These are phyloP conservation scores for Stictonetta naevosa DNA, from an alignment of 2,113 vertebrate genomes.

Conservation along the genomic window DNA sequence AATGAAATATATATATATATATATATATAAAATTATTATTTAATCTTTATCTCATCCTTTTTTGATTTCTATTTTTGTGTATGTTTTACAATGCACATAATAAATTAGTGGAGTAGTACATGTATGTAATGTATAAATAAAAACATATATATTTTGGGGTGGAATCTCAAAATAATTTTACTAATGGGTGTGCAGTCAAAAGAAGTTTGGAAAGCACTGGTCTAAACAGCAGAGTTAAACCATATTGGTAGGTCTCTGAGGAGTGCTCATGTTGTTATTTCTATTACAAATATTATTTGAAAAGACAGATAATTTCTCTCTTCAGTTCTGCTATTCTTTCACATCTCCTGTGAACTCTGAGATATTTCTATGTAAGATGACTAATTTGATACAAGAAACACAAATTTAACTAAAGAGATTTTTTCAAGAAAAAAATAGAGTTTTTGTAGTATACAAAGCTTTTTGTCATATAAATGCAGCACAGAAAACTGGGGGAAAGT, in stretches of 20 bases:
- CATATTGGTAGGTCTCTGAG: not conserved
- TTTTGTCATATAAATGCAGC: not conserved
- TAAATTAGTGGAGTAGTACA: not conserved
- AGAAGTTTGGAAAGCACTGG: not conserved
- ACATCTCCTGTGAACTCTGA: not conserved
- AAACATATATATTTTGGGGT: not conserved
- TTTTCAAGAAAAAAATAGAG: not conserved
- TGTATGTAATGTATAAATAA: not conserved
- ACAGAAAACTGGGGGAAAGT: not conserved
- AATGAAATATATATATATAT: not conserved
- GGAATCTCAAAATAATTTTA: not conserved
- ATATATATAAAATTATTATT: not conserved
- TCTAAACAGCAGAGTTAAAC: not conserved
- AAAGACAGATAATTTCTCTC: not conserved
- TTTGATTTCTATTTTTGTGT: not conserved
- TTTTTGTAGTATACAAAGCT: not conserved
- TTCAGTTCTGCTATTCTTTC: not conserved
- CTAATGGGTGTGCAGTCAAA: not conserved
- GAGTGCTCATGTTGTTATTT: not conserved
- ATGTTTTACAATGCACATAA: not conserved
- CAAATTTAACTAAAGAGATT: not conserved
- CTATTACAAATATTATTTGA: not conserved
- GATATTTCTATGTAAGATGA: not conserved
- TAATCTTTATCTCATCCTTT: not conserved
- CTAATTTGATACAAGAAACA: accelerated